A percentile compares a stretch with the other conserved stretches of the same genome.
phyloP scores from a whole-genome alignment of 2,113 vertebrate genomes.

The Irena cyanogastra region DNA sequence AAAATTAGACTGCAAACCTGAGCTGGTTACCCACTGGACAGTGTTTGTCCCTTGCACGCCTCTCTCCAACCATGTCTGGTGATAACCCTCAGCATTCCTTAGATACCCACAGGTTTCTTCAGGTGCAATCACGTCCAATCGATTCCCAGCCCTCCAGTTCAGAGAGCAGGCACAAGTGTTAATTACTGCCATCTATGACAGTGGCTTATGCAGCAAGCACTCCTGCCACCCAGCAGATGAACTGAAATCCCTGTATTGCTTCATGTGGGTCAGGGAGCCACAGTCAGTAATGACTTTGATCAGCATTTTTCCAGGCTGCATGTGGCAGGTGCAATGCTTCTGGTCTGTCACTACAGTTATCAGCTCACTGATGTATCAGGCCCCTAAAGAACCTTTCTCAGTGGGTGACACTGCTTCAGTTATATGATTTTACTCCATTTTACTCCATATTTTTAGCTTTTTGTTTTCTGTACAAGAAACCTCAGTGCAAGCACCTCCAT shows the following conservation, averaged over 20 bases:
- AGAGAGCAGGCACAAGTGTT: background rate
- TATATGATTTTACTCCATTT: background rate
- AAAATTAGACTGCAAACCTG: background rate
- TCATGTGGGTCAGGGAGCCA: fast-evolving
- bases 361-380: background rate
- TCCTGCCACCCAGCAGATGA: background rate
- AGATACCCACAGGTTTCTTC: background rate
- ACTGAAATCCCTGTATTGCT: background rate
- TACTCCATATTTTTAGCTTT: background rate
- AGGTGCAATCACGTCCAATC: background rate
- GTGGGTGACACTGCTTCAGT: background rate
- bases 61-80: background rate
- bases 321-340: background rate
- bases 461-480: background rate
- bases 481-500: background rate
- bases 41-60: background rate
- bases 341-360: background rate
- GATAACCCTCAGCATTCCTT: background rate
- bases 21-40: background rate
- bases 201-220: background rate
- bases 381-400: background rate
- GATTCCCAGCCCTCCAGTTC: background rate
- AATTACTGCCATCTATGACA: background rate
- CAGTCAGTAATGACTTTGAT: background rate
- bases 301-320: background rate